Evolutionary conservation across 2,113 vertebrate genomes (phyloP), one percentile per base, ranked within the genome.

Genomic region (Antechinus flavipes): DNA sequence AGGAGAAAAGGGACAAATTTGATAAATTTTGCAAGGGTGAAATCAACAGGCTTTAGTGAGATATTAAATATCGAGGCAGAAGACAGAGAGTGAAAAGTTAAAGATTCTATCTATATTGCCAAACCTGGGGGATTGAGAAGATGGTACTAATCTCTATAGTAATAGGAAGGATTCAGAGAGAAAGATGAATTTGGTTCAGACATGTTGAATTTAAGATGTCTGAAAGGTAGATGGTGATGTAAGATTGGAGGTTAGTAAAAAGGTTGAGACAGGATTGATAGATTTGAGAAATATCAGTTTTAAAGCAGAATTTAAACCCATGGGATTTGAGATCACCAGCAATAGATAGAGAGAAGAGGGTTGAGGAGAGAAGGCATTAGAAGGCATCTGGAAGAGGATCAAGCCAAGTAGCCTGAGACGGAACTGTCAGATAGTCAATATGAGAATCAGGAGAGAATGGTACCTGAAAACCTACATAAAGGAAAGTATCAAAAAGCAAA

Each of bases 81-180:
- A 30, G 12, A 42, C 16, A 19, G 8, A 76, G 68, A n/a, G 1
- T 0, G 5, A 76, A 4, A 76, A 76, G 68, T 76, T n/a, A 8
- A n/a, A 7, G 12, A n/a, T n/a, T 14, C n/a, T 76, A n/a, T n/a
- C 35, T 76, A 68, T 35, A 5, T 76, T 76, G 16, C 35, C 47
- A n/a, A 76, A 5, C 16, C 35, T 22, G 0, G 4, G 16, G 35
- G 6, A n/a, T 16, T 76, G 35, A 12, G 14, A 76, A 76, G 30
- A n/a, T 76, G 68, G 1, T 22, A 2, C 1, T 19, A 2, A 5
- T 1, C 12, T n/a, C 35, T 76, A 76, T n/a, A 19, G 0, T n/a
- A 76, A 22, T 76, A 76, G 35, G 35, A 16, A 76, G 14, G 19
- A 6, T 84, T 84, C n/a, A 84, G 35, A 14, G 68, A 84, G 35